A percentile compares a stretch with the other conserved stretches of the same genome.
These are phyloP conservation scores for Argyrosomus japonicus DNA, from an alignment of 2,113 vertebrate species.

Conservation along the genomic window DNA sequence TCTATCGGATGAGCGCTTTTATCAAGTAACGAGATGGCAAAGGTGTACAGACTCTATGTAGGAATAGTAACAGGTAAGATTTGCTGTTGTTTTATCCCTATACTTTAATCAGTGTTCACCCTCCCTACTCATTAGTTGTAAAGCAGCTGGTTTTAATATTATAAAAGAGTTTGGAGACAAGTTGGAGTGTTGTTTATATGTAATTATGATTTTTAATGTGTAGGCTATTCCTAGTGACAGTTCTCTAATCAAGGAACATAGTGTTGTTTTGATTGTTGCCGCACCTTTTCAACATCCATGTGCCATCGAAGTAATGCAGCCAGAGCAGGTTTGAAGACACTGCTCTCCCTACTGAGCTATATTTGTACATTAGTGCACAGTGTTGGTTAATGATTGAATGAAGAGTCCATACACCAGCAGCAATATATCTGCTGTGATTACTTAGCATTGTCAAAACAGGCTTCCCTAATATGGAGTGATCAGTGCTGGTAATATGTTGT, in stretches of 20 bases:
- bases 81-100: not conserved
- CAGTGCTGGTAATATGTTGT: not conserved
- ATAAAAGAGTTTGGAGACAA: not conserved
- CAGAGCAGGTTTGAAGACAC: not conserved
- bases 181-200: not conserved
- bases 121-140: not conserved
- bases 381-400: constrained; percentile 60
- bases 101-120: not conserved
- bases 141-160: not conserved
- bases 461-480: not conserved
- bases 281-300: not conserved
- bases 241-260: not conserved
- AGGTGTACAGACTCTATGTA: constrained; percentile 55
- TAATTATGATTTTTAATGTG: not conserved
- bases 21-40: constrained; percentile 72
- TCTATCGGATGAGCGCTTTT: constrained; percentile 23
- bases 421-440: not conserved
- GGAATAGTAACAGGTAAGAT: constrained; percentile 72
- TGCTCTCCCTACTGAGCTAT: constrained; percentile 4
- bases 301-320: not conserved
- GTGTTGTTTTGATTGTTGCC: not conserved
- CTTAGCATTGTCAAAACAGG: constrained; percentile 9
- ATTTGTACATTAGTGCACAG: constrained; percentile 17
- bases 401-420: constrained; percentile 9
- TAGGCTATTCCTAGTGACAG: not conserved